These are phyloP conservation scores for Holotrichia oblita DNA, from an alignment of 1,140 invertebrate species.

Conservation along the genomic window DNA sequence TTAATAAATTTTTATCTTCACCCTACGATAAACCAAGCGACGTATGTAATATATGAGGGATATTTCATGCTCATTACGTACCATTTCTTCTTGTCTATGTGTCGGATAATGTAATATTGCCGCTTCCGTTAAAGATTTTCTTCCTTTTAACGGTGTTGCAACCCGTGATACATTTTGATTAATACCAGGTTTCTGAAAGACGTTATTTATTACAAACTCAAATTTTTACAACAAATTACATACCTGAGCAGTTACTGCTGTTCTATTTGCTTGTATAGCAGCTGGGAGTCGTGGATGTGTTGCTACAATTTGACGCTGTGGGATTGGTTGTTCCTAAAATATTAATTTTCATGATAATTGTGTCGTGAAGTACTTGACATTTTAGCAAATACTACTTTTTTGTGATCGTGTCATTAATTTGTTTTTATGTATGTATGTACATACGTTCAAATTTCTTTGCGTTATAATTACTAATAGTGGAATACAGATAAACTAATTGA, in stretches of 20 bases:
- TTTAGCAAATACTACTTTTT: no score
- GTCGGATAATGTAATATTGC: background rate
- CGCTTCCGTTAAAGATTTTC: background rate
- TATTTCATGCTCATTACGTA: background rate
- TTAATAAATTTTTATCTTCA: background rate
- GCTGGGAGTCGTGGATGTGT: background rate
- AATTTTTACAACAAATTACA: background rate
- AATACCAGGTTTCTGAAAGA: background rate
- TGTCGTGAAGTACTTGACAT: no score
- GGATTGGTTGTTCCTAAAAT: slow-evolving; percentile 17
- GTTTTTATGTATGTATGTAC: no score
- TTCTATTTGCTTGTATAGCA: background rate
- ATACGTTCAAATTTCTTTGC: no score
- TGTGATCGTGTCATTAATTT: no score
- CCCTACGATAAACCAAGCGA: background rate
- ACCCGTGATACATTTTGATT: background rate
- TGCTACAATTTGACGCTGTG: background rate
- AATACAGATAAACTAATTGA: no score
- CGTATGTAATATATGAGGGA: background rate
- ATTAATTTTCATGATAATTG: no score
- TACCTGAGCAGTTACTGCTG: background rate
- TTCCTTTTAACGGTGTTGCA: background rate
- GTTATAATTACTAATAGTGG: no score
- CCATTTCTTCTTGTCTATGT: background rate
- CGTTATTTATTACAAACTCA: background rate